Evolutionary conservation across 2,797 vertebrate genomes (phyloP), one percentile per base, ranked within the genome.

Genomic region (Lerista edwardsae): DNA sequence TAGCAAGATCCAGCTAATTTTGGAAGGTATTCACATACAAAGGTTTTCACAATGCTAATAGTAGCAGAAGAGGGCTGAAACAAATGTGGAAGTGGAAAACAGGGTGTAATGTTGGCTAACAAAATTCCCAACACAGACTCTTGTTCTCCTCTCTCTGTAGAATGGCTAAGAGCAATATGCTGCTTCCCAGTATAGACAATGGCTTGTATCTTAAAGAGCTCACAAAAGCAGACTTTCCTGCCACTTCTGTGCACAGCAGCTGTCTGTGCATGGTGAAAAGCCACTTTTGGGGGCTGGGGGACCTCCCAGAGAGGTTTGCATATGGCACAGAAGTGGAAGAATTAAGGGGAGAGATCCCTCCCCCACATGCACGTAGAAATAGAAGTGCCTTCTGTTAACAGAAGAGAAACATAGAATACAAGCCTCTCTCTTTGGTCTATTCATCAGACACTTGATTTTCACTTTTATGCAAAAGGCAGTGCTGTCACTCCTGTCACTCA

Each of bases 391-490:
- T 44, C 41, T 44, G 41, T 44, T 44, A 8, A 44, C 41, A 44
- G 8, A 44, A 44, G 41, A 44, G 41, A 44, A 44, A 44, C 41
- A 44, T 44, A 44, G 41, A 44, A 44, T 44, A 44, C 41, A 44
- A 44, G 8, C 41, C 39, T 57, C 41, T 61, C 65, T 67, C 8
- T 79, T 62, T 6, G 72, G 10, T 59, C 68, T n/a, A 83, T 62
- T 84, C 62, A 61, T 75, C 27, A 71, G 59, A 62, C 79, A 36
- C 27, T 88, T 31, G 3, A 76, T 92, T 90, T 87, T 15, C n/a
- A 31, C 19, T 15, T 14, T 41, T n/a, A 68, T 59, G 65, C 8
- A 1, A 76, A 77, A 41, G 36, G n/a, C 12, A 23, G 8, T 51
- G 6, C 17, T 27, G 1, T 76, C 57, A 29, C 21, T 55, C 39